Evolutionary conservation across 2,888 invertebrate species (phyloP).

Genomic region (Drosophila stalkeri): DNA sequence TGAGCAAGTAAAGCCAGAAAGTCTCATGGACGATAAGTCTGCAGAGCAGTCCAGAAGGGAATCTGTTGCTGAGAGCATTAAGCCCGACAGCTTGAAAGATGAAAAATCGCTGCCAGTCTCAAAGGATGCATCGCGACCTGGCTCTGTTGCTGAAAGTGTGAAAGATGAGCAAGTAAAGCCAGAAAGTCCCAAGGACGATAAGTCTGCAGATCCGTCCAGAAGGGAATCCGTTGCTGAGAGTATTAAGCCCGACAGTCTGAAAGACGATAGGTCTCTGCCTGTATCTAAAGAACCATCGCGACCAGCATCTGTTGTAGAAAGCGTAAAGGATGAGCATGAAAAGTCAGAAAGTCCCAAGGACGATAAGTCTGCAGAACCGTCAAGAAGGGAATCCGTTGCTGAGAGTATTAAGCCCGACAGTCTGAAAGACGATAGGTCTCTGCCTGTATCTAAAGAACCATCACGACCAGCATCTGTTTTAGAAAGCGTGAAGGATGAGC

Average conservation of each 20-base stretch:
- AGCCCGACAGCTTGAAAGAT: background rate
- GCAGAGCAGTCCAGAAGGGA: background rate
- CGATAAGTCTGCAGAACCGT: slow-evolving; percentile 21
- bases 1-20: slow-evolving; percentile 19
- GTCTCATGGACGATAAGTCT: slow-evolving; percentile 20
- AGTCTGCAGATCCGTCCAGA: slow-evolving; percentile 7
- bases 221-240: slow-evolving; percentile 23
- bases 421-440: slow-evolving; percentile 1
- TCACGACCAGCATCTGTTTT: slow-evolving; percentile 23
- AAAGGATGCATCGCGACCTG: background rate
- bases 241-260: background rate
- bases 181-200: slow-evolving; percentile 11
- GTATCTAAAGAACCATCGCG: slow-evolving; percentile 46
- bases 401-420: slow-evolving; percentile 22
- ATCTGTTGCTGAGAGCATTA: background rate
- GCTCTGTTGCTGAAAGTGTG: background rate
- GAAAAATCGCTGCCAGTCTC: background rate
- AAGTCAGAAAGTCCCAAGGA: slow-evolving; percentile 34
- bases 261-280: slow-evolving; percentile 15
- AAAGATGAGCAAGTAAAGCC: background rate
- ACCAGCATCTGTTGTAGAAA: slow-evolving; percentile 36
- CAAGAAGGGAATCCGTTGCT: slow-evolving; percentile 24
- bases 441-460: slow-evolving; percentile 10
- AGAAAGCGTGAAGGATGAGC: slow-evolving; percentile 26
- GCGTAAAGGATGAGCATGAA: slow-evolving; percentile 21